Evolutionary conservation across 2,888 invertebrate genomes (phyloP), one percentile per base, ranked within the genome.

Genomic region (Galeruca laticollis): DNA sequence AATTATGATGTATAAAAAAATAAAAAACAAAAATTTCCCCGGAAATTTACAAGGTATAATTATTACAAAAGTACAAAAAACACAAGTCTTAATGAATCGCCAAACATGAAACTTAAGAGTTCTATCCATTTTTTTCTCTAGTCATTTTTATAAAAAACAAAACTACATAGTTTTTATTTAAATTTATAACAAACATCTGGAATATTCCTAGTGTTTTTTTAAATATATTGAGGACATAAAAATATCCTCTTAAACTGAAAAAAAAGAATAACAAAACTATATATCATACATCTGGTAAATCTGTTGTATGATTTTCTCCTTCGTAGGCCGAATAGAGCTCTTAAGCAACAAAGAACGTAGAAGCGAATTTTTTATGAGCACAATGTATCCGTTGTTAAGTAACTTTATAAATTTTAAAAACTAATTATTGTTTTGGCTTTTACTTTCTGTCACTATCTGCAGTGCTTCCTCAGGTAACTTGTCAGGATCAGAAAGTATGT

Each of bases 401-500:
- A 47, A 26, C 18, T 61, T 40, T 11, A 37, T 40, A 59, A 21
- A 57, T 21, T 15, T 40, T 9, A 18, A 67, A 67, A 65, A 62
- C 65, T 71, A 73, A 40, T 15, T 47, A 15, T 72, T 72, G 35
- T 70, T 73, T 64, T 69, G 65, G 62, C 47, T 62, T 40, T 72
- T 69, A 52, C 54, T 65, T 49, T 60, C 71, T 61, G 80, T 70
- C 51, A 93, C 92, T 21, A 96, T 94, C 80, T 92, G 90, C 65
- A 92, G 89, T 20, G 96, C 96, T 88, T 98, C 97, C 70, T 97
- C 95, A 10, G 96, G 94, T 80, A 98, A 88, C 68, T 92, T 91
- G 82, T 92, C 92, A 11, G 98, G 98, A 83, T 94, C 93, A 54
- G 95, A 92, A 79, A 98, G 88, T 80, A 98, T 96, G 82, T 97